Evolutionary conservation across 2,797 vertebrate genomes (phyloP).

Genomic region (Rhynchotus rufescens): DNA sequence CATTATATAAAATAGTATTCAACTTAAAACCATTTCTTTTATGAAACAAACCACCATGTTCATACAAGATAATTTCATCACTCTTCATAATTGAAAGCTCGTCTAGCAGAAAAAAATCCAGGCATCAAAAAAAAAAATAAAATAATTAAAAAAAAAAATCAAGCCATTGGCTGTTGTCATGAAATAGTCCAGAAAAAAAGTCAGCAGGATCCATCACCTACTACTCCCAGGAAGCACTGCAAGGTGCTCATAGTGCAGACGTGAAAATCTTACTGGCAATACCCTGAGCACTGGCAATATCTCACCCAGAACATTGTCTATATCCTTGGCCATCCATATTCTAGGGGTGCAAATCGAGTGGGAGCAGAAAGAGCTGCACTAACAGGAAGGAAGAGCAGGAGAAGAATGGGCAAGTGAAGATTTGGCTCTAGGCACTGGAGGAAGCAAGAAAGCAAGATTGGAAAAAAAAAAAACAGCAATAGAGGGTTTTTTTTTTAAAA

Average conservation of each 20-base stretch:
- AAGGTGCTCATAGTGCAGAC: not conserved
- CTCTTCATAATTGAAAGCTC: not conserved
- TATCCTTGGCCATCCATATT: not conserved
- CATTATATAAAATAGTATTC: not conserved
- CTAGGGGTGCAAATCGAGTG: not conserved
- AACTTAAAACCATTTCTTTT: too few relatives aligned
- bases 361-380: not conserved
- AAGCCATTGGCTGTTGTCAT: not conserved
- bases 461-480: not conserved
- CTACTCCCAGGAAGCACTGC: not conserved
- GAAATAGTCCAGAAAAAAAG: not conserved
- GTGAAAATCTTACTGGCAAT: not conserved
- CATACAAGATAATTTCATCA: not conserved
- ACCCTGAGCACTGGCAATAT: not conserved
- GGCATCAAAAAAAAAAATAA: not conserved
- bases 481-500: not conserved
- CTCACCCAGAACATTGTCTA: not conserved
- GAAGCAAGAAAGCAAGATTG: not conserved
- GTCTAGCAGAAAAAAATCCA: not conserved
- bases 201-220: not conserved
- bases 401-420: not conserved
- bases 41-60: not conserved
- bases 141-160: accelerated
- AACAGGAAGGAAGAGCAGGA: not conserved
- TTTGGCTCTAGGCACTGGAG: not conserved